These are phyloP conservation scores for Sinocyclocheilus grahami DNA, from an alignment of 2,113 vertebrate genomes.

Conservation along the genomic window DNA sequence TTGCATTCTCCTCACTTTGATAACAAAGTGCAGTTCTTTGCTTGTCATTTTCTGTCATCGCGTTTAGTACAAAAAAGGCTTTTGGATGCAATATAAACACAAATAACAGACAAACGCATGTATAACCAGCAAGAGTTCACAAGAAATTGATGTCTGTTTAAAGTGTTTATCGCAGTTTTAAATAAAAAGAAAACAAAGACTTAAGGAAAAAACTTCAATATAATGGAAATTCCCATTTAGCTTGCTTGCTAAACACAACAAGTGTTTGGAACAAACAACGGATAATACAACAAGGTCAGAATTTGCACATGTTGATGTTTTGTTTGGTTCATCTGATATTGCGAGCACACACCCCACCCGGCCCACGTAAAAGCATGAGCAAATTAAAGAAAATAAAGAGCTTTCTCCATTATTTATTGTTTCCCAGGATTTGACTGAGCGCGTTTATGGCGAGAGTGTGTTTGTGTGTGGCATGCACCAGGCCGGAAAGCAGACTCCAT, in stretches of 20 bases:
- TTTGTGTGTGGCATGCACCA: slow-evolving; percentile 25
- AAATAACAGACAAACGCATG: slow-evolving; percentile 35
- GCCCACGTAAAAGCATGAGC: slow-evolving; percentile 61
- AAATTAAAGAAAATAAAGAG: slow-evolving; percentile 60
- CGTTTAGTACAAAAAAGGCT: background rate
- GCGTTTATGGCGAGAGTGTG: slow-evolving; percentile 18
- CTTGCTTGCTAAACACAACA: slow-evolving; percentile 76
- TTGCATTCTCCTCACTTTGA: background rate
- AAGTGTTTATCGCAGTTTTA: slow-evolving; percentile 58
- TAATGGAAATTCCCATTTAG: slow-evolving; percentile 69
- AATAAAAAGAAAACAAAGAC: slow-evolving; percentile 57
- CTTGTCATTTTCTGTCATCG: background rate
- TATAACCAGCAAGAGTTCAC: slow-evolving; percentile 35
- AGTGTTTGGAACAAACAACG: slow-evolving; percentile 79
- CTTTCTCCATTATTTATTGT: background rate
- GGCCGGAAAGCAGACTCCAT: slow-evolving; percentile 50
- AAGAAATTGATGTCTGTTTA: slow-evolving; percentile 65
- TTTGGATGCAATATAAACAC: slow-evolving; percentile 4
- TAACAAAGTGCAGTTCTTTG: background rate
- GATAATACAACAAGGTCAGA: slow-evolving; percentile 71
- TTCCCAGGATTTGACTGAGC: slow-evolving; percentile 60
- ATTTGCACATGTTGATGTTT: slow-evolving; percentile 76
- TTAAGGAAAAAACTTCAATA: slow-evolving; percentile 45
- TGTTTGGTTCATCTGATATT: slow-evolving; percentile 64
- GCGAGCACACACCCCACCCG: slow-evolving; percentile 64